These are phyloP conservation scores for Euplexia lucipara DNA, from an alignment of 2,888 invertebrate species.

Conservation along the genomic window DNA sequence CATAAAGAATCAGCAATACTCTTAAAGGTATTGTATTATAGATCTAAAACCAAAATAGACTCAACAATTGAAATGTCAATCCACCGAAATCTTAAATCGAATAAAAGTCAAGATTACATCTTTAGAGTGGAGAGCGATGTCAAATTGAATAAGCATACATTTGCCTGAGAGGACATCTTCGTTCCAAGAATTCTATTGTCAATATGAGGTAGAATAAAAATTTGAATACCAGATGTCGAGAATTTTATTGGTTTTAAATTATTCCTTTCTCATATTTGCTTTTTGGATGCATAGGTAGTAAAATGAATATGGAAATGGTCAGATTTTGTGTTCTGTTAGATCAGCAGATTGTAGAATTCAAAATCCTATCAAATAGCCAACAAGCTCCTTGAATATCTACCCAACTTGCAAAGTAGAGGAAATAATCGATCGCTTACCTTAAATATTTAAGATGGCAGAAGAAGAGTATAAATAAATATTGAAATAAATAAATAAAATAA, in stretches of 20 bases:
- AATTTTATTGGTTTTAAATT: slow-evolving; percentile 45
- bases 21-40: not conserved
- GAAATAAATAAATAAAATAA: too few relatives aligned
- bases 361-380: not conserved
- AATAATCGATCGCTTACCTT: not conserved
- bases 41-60: slow-evolving; percentile 10
- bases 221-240: slow-evolving; percentile 50
- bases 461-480: too few relatives aligned
- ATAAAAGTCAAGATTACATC: slow-evolving; percentile 59
- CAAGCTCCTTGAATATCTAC: not conserved
- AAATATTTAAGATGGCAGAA: not conserved
- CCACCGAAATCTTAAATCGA: slow-evolving; percentile 42
- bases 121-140: slow-evolving; percentile 50
- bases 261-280: slow-evolving; percentile 18
- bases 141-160: slow-evolving; percentile 66
- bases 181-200: slow-evolving; percentile 53
- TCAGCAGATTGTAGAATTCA: not conserved
- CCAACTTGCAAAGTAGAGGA: too few relatives aligned
- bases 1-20: not conserved
- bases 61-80: slow-evolving; percentile 25
- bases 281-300: slow-evolving; percentile 6
- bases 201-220: slow-evolving; percentile 52
- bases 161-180: slow-evolving; percentile 47
- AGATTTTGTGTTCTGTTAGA: not conserved
- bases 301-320: slow-evolving; percentile 12